Percentiles rank a stretch among this genome's conserved stretches.
phyloP scores from a whole-genome alignment of 2,113 vertebrate genomes.

The Nyctibius bracteatus region DNA sequence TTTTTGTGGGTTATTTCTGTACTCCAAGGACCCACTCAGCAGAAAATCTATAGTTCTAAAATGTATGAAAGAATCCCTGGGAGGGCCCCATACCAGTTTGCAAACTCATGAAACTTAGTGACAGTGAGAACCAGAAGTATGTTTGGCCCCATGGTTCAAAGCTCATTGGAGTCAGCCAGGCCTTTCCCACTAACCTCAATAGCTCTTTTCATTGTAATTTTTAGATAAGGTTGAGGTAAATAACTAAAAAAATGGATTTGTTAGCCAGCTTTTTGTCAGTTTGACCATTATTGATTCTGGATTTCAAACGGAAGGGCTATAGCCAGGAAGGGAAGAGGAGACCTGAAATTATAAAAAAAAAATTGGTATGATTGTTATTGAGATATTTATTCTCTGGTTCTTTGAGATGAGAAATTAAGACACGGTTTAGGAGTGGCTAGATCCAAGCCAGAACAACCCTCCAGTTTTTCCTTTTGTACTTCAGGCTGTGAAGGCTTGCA shows the following conservation, averaged over 20 bases:
- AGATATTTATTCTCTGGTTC: neutral
- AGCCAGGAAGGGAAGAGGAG: neutral
- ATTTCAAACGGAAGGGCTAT: neutral
- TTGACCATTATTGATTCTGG: neutral
- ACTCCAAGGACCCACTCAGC: neutral
- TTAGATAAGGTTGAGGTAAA: neutral
- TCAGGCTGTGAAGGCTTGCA: accelerated
- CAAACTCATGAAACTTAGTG: neutral
- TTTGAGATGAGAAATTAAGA: neutral
- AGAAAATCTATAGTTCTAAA: neutral
- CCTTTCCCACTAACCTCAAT: neutral
- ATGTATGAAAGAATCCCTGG: neutral
- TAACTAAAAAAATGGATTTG: neutral
- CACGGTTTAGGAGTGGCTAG: neutral
- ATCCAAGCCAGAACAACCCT: neutral
- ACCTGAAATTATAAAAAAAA: neutral
- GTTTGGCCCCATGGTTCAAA: neutral
- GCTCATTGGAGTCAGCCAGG: neutral
- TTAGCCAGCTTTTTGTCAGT: neutral
- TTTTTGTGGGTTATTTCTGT: neutral
- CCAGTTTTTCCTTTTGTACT: neutral
- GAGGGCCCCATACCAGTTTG: neutral
- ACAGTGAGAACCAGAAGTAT: neutral
- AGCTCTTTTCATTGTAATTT: neutral
- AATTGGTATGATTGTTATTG: neutral